phyloP scores from a whole-genome alignment of 2,797 vertebrate genomes.

The Mus caroli region DNA sequence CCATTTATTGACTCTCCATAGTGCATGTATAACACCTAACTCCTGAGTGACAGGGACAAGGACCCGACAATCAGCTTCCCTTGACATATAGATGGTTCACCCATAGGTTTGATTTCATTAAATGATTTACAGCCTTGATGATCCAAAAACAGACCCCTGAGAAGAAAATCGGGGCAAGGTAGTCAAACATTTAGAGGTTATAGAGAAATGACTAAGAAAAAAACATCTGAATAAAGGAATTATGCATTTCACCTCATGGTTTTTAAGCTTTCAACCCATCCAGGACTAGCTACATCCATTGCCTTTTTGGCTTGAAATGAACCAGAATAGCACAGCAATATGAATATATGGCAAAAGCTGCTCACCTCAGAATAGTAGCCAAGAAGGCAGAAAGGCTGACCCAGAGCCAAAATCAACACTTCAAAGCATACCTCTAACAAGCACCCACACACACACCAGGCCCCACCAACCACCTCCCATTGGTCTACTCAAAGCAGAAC shows the following conservation, averaged over 20 bases:
- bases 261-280: neutral
- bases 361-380: neutral
- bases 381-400: neutral
- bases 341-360: neutral
- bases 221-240: neutral
- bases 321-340: neutral
- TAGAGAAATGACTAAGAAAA: neutral
- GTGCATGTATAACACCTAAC: neutral
- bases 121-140: neutral
- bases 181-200: neutral
- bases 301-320: neutral
- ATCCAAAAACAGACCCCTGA: neutral
- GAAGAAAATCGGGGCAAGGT: neutral
- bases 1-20: neutral
- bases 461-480: neutral
- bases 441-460: too few relatives aligned
- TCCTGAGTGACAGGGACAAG: neutral
- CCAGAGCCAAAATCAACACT: neutral
- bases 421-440: neutral
- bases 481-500: neutral
- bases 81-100: neutral
- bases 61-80: neutral
- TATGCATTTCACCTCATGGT: neutral
- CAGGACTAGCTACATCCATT: neutral
- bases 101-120: constrained; percentile 47